Conservation (phyloP, 2,888 invertebrate genomes). For the Petrolisthes manimaculis region DNA sequence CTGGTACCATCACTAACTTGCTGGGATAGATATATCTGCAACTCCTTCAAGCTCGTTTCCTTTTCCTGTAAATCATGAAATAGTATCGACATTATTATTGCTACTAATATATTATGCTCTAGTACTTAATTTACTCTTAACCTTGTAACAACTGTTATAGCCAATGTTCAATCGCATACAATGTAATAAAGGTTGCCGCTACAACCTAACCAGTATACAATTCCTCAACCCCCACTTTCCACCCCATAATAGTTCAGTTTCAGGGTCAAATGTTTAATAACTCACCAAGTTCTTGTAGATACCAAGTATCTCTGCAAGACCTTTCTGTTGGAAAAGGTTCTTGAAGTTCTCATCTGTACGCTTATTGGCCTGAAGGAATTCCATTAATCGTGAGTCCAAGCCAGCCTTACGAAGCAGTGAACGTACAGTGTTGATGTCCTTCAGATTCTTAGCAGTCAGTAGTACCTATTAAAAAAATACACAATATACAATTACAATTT, state of each 20-base stretch:
- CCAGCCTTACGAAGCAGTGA: constrained; percentile 89
- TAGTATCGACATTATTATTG: neutral
- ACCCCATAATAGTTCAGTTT: too few species aligned
- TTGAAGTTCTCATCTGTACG: constrained; percentile 88
- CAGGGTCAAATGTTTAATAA: too few species aligned
- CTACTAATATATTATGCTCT: too few species aligned
- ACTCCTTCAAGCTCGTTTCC: constrained; percentile 72
- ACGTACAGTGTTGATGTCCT: constrained; percentile 86
- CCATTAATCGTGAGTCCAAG: constrained; percentile 83
- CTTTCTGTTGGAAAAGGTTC: constrained; percentile 80
- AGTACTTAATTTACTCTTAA: neutral
- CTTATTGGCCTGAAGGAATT: constrained; percentile 94
- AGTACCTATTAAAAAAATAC: constrained; percentile 44
- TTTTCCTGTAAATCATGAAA: constrained; percentile 45
- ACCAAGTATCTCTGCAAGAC: constrained; percentile 81
- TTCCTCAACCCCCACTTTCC: too few species aligned
- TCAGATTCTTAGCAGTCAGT: constrained; percentile 74
- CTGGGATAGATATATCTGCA: constrained; percentile 82
- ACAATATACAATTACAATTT: neutral
- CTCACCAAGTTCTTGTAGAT: constrained; percentile 73
- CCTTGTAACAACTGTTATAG: too few species aligned
- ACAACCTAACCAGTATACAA: too few species aligned
- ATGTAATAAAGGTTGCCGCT: too few species aligned
- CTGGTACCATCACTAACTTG: constrained; percentile 89
- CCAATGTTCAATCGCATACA: too few species aligned